phyloP scores from a whole-genome alignment of 2,888 invertebrate genomes.

The Nemapogon koenigi region DNA sequence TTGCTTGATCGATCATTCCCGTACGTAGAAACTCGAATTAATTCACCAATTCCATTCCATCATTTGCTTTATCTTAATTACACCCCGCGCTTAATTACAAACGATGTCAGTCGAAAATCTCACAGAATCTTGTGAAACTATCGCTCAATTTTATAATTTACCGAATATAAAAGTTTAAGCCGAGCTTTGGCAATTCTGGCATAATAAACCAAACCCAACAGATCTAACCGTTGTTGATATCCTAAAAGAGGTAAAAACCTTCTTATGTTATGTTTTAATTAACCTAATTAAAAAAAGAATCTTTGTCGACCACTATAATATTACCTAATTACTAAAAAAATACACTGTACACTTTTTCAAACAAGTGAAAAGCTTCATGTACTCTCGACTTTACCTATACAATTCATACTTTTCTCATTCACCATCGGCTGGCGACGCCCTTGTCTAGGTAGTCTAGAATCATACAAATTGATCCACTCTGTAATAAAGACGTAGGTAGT shows the following conservation, averaged over 20 bases:
- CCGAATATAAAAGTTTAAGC: too few species aligned
- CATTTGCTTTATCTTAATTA: not conserved
- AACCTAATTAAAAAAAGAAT: not conserved
- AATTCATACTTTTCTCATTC: not conserved
- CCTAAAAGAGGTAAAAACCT: too few species aligned
- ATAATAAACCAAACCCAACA: too few species aligned
- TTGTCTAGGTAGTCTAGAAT: too few species aligned
- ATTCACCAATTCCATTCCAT: not conserved
- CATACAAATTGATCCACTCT: too few species aligned
- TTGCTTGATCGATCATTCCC: not conserved
- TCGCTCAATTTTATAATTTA: too few species aligned
- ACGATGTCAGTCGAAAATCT: not conserved
- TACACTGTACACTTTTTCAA: not conserved
- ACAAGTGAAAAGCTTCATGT: not conserved
- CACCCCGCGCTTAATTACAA: not conserved
- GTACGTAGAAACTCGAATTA: not conserved
- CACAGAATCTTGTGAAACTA: not conserved
- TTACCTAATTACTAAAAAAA: not conserved
- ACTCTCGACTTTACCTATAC: too few species aligned
- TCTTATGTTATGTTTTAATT: not conserved
- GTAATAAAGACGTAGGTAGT: too few species aligned
- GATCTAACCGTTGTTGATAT: too few species aligned
- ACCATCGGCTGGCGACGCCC: not conserved
- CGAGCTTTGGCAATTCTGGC: too few species aligned
- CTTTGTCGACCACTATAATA: too few species aligned